Conservation (phyloP, 2,113 vertebrate species). For the Pachycephala philippinensis region DNA sequence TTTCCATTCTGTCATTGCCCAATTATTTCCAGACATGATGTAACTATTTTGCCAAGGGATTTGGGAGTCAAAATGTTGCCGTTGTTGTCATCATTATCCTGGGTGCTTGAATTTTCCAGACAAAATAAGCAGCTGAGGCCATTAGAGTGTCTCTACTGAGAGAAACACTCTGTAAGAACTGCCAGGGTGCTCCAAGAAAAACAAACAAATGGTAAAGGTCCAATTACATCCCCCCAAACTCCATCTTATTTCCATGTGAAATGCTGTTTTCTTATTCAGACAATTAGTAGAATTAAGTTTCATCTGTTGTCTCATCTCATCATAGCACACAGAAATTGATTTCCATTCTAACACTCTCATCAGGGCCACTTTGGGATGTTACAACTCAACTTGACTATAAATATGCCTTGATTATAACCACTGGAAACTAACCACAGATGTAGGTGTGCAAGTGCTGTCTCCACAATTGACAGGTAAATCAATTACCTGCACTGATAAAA, state of each 20-base stretch:
- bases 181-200: slow-evolving; percentile 24
- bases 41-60: slow-evolving; percentile 55
- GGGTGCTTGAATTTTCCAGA: slow-evolving; percentile 58
- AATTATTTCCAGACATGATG: slow-evolving; percentile 62
- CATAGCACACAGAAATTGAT: not conserved
- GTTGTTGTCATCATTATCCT: slow-evolving; percentile 21
- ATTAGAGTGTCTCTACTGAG: slow-evolving; percentile 8
- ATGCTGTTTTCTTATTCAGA: not conserved
- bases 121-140: slow-evolving; percentile 49
- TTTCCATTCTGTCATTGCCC: slow-evolving; percentile 60
- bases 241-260: slow-evolving; percentile 10
- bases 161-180: slow-evolving; percentile 19
- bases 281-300: slow-evolving; percentile 23
- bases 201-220: slow-evolving; percentile 7
- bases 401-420: not conserved
- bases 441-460: not conserved
- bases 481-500: not conserved
- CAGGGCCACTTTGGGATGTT: not conserved
- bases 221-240: not conserved
- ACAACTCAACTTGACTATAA: not conserved
- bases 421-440: not conserved
- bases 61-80: slow-evolving; percentile 48
- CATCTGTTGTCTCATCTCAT: not conserved
- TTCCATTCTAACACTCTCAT: not conserved
- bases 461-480: not conserved